A percentile compares a stretch with the other conserved stretches of the same genome.
phyloP scores from a whole-genome alignment of 2,797 vertebrate species.

The Poecilia gillii region DNA sequence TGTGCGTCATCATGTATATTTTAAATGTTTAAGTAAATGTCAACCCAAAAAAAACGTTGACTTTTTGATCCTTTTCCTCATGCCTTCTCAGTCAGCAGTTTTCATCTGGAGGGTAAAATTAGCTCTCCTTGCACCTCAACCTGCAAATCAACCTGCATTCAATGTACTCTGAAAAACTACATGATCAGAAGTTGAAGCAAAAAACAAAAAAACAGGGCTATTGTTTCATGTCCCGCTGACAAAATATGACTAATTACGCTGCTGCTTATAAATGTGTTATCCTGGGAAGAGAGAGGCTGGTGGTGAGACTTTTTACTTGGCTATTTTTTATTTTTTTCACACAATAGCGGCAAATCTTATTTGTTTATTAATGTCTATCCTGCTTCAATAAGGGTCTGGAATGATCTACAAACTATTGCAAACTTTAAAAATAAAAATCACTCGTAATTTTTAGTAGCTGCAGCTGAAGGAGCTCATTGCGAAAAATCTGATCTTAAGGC shows the following conservation, averaged over 20 bases:
- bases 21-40: constrained; percentile 2
- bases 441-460: neutral
- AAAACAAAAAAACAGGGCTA: neutral
- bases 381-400: neutral
- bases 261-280: neutral
- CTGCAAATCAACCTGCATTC: neutral
- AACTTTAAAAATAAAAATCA: neutral
- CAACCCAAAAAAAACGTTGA: neutral
- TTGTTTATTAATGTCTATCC: neutral
- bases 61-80: neutral
- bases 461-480: neutral
- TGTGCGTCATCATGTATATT: neutral
- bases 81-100: neutral
- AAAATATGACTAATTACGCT: neutral
- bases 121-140: neutral
- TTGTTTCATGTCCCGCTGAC: neutral
- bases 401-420: neutral
- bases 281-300: neutral
- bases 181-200: neutral
- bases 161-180: neutral
- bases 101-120: neutral
- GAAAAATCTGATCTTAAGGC: neutral
- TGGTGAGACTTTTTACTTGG: neutral
- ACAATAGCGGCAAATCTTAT: neutral
- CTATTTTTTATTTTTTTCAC: neutral